phyloP scores from a whole-genome alignment of 2,888 invertebrate species.

The Lypha dubia region DNA sequence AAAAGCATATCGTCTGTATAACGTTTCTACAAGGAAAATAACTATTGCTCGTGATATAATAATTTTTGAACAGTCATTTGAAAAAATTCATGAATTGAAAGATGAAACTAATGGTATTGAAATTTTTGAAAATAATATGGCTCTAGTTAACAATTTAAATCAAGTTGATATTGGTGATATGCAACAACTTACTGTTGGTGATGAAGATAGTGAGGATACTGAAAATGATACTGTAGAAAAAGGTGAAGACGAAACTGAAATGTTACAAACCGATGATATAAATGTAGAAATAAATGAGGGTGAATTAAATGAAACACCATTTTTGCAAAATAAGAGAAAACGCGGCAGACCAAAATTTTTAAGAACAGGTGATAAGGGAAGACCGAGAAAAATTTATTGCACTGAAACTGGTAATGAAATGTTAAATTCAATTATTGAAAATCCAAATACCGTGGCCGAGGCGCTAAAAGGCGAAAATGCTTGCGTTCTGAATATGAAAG shows the following conservation, averaged over 20 bases:
- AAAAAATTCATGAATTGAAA: too few species aligned
- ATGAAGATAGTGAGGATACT: neutral
- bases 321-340: constrained; percentile 3
- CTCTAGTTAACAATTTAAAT: too few species aligned
- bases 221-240: too few species aligned
- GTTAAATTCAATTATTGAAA: constrained; percentile 59
- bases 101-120: too few species aligned
- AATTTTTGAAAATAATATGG: too few species aligned
- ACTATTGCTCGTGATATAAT: constrained; percentile 68
- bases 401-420: constrained; percentile 52
- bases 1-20: too few species aligned
- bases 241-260: neutral
- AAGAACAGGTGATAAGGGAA: constrained; percentile 45
- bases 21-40: too few species aligned
- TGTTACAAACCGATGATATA: too few species aligned
- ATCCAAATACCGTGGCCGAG: constrained; percentile 44
- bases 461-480: constrained; percentile 33
- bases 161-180: neutral
- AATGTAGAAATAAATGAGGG: too few species aligned
- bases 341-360: constrained; percentile 32
- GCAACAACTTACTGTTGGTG: neutral
- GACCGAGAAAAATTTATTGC: too few species aligned
- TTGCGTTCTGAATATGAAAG: constrained; percentile 36
- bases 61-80: constrained; percentile 72
- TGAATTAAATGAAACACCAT: too few species aligned